phyloP scores from a whole-genome alignment of 2,113 vertebrate genomes.

The Tympanuchus pallidicinctus region DNA sequence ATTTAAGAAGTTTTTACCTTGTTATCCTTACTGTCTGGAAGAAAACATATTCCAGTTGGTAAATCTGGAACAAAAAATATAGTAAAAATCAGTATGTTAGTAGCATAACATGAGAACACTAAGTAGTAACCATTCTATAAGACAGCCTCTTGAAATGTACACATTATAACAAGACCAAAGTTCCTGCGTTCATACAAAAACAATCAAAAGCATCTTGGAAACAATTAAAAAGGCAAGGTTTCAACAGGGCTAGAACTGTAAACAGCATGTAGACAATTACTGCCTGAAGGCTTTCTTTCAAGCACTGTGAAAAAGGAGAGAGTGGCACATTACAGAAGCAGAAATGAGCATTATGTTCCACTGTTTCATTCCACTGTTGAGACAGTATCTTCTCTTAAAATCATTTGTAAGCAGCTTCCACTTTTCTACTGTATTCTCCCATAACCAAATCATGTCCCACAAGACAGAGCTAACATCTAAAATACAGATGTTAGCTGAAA shows the following conservation, averaged over 20 bases:
- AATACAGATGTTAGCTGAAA: neutral
- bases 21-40: conserved; percentile 71
- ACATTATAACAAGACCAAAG: neutral
- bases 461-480: neutral
- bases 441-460: neutral
- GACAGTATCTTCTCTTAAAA: neutral
- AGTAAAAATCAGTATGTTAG: neutral
- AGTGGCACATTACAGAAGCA: neutral
- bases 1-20: conserved; percentile 64
- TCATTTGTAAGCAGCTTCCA: neutral
- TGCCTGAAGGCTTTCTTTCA: neutral
- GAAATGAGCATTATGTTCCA: neutral
- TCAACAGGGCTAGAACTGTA: neutral
- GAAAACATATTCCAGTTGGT: conserved; percentile 74
- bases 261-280: neutral
- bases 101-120: too few species aligned
- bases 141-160: neutral
- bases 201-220: neutral
- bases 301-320: neutral
- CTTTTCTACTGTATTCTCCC: neutral
- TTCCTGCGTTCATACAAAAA: neutral
- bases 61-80: conserved; percentile 75
- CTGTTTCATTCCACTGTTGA: neutral
- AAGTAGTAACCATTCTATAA: neutral
- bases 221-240: neutral